Evolutionary conservation across 2,113 vertebrate species (phyloP).

Genomic region (Otus sunia): DNA sequence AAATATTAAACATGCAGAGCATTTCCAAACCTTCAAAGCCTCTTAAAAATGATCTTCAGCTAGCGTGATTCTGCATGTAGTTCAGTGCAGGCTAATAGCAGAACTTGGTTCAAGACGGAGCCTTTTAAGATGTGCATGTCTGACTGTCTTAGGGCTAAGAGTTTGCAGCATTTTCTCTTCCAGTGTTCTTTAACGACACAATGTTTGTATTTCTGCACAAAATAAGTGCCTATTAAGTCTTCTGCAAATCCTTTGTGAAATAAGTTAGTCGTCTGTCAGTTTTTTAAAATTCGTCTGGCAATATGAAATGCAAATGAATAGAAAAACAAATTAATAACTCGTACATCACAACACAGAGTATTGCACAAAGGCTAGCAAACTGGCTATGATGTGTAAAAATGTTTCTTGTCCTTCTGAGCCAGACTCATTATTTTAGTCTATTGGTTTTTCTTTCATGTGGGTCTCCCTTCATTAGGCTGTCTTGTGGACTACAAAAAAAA

Average conservation of each 20-base stretch:
- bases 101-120: background rate
- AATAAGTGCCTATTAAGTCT: background rate
- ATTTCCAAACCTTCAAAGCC: background rate
- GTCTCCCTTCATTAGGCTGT: slow-evolving; percentile 25
- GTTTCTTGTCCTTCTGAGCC: slow-evolving; percentile 14
- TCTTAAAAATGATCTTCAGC: background rate
- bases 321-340: slow-evolving; percentile 1
- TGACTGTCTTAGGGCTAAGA: background rate
- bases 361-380: background rate
- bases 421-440: slow-evolving; percentile 41
- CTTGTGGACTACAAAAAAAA: background rate
- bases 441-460: slow-evolving; percentile 59
- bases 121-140: background rate
- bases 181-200: background rate
- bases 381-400: slow-evolving; percentile 21
- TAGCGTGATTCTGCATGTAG: background rate
- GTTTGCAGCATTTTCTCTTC: background rate
- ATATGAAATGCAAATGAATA: background rate
- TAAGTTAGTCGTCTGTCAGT: background rate
- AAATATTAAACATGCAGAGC: background rate
- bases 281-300: background rate
- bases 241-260: background rate
- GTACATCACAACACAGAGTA: background rate
- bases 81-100: background rate
- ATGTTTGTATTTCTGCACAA: background rate